Conservation (phyloP, 2,888 invertebrate genomes). For the Masnerella sp. region DNA sequence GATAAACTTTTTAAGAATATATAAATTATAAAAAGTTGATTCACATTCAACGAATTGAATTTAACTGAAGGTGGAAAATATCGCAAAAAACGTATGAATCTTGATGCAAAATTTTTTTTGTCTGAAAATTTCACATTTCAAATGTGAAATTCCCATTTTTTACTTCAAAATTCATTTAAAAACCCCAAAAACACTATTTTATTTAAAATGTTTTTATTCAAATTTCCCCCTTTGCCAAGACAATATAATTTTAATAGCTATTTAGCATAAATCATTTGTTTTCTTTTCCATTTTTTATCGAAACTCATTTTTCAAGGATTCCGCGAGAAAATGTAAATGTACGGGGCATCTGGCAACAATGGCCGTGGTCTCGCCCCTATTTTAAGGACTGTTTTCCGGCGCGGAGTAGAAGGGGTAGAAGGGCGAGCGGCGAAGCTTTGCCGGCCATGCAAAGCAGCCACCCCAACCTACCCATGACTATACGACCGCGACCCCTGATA, state of each 20-base stretch:
- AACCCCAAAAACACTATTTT: too few relatives aligned
- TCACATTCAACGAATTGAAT: too few relatives aligned
- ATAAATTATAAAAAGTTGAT: too few relatives aligned
- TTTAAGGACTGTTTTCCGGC: constrained; percentile 75
- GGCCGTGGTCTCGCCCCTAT: constrained; percentile 77
- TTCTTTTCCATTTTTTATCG: constrained; percentile 35
- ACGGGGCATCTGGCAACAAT: constrained; percentile 78
- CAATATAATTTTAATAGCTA: constrained; percentile 14
- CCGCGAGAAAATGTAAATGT: constrained; percentile 77
- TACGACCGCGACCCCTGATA: constrained; percentile 71
- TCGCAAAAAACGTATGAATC: too few relatives aligned
- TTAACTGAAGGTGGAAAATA: too few relatives aligned
- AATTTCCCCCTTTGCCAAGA: neutral
- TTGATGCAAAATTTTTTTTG: too few relatives aligned
- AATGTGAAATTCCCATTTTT: too few relatives aligned
- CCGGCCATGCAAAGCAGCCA: constrained; percentile 75
- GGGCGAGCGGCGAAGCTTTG: constrained; percentile 64
- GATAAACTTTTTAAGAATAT: too few relatives aligned
- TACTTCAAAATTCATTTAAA: too few relatives aligned
- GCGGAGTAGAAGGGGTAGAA: constrained; percentile 49
- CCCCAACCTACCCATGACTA: constrained; percentile 61
- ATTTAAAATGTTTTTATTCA: too few relatives aligned
- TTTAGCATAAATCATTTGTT: constrained; percentile 42
- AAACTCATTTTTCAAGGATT: constrained; percentile 76
- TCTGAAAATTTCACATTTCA: too few relatives aligned